A percentile compares a stretch with the other conserved stretches of the same genome.
phyloP scores from a whole-genome alignment of 1,140 invertebrate species.

The Lordiphosa mommai region DNA sequence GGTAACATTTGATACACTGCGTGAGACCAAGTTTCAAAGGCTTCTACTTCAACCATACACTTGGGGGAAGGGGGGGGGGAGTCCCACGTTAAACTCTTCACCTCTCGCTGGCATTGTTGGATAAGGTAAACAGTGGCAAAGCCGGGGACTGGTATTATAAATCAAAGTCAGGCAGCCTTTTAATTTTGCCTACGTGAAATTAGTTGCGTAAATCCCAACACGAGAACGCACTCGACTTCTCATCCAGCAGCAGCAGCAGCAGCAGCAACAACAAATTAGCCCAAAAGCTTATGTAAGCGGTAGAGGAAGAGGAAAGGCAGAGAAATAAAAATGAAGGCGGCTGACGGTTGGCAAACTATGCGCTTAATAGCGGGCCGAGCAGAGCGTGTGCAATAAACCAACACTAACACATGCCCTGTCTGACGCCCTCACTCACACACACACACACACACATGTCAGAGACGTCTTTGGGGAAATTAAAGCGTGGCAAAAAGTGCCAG shows the following conservation, averaged over 20 bases:
- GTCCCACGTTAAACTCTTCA: background rate
- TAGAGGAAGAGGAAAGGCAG: constrained; percentile 5
- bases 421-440: constrained; percentile 1
- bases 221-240: constrained; percentile 65
- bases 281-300: constrained; percentile 51
- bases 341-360: constrained; percentile 50
- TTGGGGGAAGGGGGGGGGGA: background rate
- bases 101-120: background rate
- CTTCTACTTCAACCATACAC: background rate
- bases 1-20: constrained; percentile 41
- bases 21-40: constrained; percentile 53
- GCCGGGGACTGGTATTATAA: constrained; percentile 43
- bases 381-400: constrained; percentile 63
- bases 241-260: constrained; percentile 16
- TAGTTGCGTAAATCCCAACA: constrained; percentile 77
- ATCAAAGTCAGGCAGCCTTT: constrained; percentile 61
- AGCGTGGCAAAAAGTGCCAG: constrained; percentile 71
- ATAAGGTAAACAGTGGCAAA: background rate
- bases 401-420: constrained; percentile 31
- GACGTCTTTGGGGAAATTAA: constrained; percentile 72
- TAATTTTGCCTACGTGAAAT: constrained; percentile 69
- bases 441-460: constrained; percentile 16
- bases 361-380: constrained; percentile 44
- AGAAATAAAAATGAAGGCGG: constrained; percentile 53
- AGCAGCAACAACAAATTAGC: constrained; percentile 45